These are phyloP conservation scores for Zosterops hypoxanthus DNA, from an alignment of 2,113 vertebrate species.

Conservation along the genomic window DNA sequence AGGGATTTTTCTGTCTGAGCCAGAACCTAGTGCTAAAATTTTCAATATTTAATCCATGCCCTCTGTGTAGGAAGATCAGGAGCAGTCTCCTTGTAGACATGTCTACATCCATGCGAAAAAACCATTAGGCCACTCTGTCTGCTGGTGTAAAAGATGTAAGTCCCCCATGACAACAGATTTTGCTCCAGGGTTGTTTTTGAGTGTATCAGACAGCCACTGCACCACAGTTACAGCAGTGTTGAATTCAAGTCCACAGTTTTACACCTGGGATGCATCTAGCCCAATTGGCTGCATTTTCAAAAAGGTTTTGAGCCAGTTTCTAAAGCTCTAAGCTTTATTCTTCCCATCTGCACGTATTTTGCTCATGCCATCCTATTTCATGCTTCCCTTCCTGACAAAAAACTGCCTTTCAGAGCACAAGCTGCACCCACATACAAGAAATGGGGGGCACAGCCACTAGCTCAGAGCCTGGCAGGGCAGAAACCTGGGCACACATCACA, in stretches of 20 bases:
- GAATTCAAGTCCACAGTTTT: not conserved
- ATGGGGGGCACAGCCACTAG: not conserved
- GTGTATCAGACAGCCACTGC: not conserved
- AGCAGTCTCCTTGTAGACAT: not conserved
- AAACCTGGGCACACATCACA: not conserved
- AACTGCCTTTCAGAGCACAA: not conserved
- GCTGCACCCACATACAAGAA: not conserved
- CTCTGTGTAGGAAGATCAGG: not conserved
- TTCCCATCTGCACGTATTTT: not conserved
- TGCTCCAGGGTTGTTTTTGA: not conserved
- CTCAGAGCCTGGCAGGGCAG: not conserved
- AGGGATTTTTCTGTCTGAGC: not conserved
- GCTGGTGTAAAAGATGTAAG: not conserved
- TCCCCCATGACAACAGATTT: not conserved
- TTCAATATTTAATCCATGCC: not conserved
- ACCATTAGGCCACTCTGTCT: not conserved
- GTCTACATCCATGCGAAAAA: not conserved
- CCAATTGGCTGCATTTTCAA: not conserved
- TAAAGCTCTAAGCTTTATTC: conserved; percentile 12
- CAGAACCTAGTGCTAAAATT: not conserved
- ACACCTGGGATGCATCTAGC: not conserved
- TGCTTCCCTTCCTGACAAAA: not conserved
- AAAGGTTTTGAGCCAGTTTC: not conserved
- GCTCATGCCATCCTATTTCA: not conserved
- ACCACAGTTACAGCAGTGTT: not conserved